A percentile compares a stretch with the other conserved stretches of the same genome.
Conservation (phyloP, 1,140 invertebrate genomes). For the Drosophila mauritiana region DNA sequence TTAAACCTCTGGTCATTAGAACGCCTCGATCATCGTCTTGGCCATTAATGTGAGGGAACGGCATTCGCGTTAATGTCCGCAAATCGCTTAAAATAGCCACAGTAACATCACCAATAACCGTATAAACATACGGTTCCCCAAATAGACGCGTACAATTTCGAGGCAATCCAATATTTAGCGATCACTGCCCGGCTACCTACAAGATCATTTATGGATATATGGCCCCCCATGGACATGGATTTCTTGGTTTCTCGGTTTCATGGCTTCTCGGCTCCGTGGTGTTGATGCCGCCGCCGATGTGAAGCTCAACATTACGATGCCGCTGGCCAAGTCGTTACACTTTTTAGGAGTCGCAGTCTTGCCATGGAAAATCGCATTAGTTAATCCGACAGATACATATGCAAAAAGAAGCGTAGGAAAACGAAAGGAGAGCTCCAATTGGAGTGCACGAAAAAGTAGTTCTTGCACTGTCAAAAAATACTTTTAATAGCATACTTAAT, state of each 20-base stretch:
- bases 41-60: conserved; percentile 28
- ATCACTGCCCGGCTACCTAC: conserved; percentile 69
- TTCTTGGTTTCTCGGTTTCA: conserved; percentile 28
- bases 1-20: conserved; percentile 21
- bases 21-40: conserved; percentile 9
- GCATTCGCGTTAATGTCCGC: conserved; percentile 29
- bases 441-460: conserved; percentile 24
- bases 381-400: conserved; percentile 79
- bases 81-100: conserved; percentile 32
- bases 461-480: conserved; percentile 12
- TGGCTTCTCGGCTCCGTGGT: conserved; percentile 21
- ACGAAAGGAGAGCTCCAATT: conserved; percentile 5
- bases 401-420: conserved; percentile 22
- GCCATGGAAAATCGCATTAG: conserved; percentile 76
- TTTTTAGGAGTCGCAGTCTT: conserved; percentile 63
- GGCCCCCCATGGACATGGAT: conserved; percentile 56
- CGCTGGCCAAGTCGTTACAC: conserved; percentile 67
- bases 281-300: conserved; percentile 38
- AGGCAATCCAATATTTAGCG: conserved; percentile 47
- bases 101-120: conserved; percentile 38
- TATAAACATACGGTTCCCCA: conserved; percentile 33
- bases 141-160: conserved; percentile 39
- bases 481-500: too few species aligned
- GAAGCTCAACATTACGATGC: conserved; percentile 38
- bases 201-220: conserved; percentile 70